Base-by-base conservation (phyloP, 2,113 vertebrate species). In the Spermophilus dauricus region DNA sequence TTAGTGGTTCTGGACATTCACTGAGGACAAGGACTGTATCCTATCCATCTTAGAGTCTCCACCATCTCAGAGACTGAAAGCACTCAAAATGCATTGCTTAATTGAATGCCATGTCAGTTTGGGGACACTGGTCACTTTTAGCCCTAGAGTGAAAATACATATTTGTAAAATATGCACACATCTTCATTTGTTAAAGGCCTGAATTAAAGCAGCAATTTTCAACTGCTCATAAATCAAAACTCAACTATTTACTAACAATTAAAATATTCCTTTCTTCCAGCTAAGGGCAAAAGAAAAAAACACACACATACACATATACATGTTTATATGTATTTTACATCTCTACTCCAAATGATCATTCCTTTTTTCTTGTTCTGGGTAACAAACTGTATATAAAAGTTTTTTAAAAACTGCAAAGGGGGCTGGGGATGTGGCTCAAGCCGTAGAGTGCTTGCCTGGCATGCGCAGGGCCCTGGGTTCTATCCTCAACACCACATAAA, bases 161-260 rank as follows among this genome's bases (percentile, higher is more conserved):
- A 28, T 22, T 84, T 76, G 10, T 92, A 69, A 91, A 95, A 95
- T 69, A 92, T 37, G 58, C 51, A 61, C 58, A 81, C 37, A 51
- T 85, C 80, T 95, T 76, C 78, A 85, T n/a, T 81, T 88, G 83
- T 87, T 88, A 94, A 89, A 89, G 69, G 42, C 63, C 58, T 30
- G 42, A 69, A 81, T 95, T 75, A 93, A 93, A 48, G n/a, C 69
- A 69, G 48, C 37, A 82, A 18, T 28, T 86, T 90, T 94, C 24
- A 84, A 86, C 30, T 82, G 34, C 26, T 96, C 69, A 58, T 48
- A 76, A 94, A 39, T 77, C 20, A 61, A 96, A 86, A 80, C 18
- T 16, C 58, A 69, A 61, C 0, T 8, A 56, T 65, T 94, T 78
- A 81, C 89, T 91, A 91, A 65, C 48, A 94, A 78, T 94, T 92